Conservation (phyloP, 2,797 vertebrate genomes). For the Garrulus glandarius region DNA sequence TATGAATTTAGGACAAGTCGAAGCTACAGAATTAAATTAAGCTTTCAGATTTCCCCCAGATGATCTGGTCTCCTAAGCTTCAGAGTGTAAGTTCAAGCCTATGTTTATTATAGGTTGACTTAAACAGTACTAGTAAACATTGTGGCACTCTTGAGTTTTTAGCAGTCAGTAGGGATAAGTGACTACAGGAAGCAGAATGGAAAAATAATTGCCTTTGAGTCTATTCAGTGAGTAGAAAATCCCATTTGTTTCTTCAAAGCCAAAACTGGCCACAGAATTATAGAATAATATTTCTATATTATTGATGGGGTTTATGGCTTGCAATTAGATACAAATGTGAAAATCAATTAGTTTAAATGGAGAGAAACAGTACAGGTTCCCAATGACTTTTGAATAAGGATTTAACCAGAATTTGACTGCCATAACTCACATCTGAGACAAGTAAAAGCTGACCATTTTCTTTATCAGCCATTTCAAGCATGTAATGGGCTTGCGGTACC, state of each 20-base stretch:
- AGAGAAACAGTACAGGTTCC: neutral
- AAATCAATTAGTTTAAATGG: neutral
- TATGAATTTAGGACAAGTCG: neutral
- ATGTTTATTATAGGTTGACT: neutral
- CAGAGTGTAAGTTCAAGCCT: neutral
- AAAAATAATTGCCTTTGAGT: neutral
- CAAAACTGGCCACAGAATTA: neutral
- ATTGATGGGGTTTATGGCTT: neutral
- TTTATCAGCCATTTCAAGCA: neutral
- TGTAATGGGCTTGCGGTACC: neutral
- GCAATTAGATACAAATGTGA: neutral
- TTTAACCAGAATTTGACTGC: neutral
- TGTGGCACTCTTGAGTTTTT: neutral
- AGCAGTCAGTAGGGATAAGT: neutral
- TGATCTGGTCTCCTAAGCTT: neutral
- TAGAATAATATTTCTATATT: neutral
- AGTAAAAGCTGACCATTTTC: neutral
- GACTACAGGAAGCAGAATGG: neutral
- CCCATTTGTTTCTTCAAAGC: neutral
- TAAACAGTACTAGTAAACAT: neutral
- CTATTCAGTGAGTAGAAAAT: neutral
- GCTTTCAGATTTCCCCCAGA: neutral
- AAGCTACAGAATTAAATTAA: neutral
- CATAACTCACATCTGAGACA: neutral
- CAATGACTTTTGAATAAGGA: neutral